These are phyloP conservation scores for Microplitis deprimator DNA, from an alignment of 2,888 invertebrate genomes.

Conservation along the genomic window DNA sequence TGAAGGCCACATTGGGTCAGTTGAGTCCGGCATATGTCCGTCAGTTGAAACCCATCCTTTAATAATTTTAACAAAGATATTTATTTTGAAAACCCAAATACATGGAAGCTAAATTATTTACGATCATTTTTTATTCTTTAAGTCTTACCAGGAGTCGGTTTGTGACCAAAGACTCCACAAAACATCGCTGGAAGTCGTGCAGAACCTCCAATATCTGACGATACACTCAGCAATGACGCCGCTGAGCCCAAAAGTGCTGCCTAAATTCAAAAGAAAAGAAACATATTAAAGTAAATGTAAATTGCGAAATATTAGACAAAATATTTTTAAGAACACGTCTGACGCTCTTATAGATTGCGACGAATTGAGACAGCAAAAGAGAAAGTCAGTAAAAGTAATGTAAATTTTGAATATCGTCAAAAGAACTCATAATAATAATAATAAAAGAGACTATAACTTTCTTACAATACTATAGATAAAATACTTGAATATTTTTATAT, in stretches of 20 bases:
- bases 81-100: neutral
- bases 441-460: constrained; percentile 17
- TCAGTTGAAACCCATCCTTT: constrained; percentile 75
- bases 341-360: neutral
- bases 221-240: constrained; percentile 86
- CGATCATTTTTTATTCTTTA: neutral
- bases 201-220: constrained; percentile 92
- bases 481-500: neutral
- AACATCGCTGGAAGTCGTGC: constrained; percentile 91
- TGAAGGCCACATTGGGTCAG: constrained; percentile 77
- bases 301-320: constrained; percentile 18
- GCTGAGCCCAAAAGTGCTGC: constrained; percentile 84
- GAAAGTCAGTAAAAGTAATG: constrained; percentile 26
- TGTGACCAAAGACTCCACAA: constrained; percentile 94
- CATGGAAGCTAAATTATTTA: no score
- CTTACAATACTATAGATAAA: neutral
- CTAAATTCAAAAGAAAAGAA: constrained; percentile 64
- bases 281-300: neutral
- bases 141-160: constrained; percentile 80
- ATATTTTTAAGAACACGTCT: neutral
- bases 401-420: neutral
- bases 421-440: neutral
- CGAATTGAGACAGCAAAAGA: constrained; percentile 2
- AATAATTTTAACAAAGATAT: neutral
- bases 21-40: constrained; percentile 80